A percentile compares a stretch with the other conserved stretches of the same genome.
These are phyloP conservation scores for Sinodicranocentrus sp. DNA, from an alignment of 2,888 invertebrate species.

Conservation along the genomic window DNA sequence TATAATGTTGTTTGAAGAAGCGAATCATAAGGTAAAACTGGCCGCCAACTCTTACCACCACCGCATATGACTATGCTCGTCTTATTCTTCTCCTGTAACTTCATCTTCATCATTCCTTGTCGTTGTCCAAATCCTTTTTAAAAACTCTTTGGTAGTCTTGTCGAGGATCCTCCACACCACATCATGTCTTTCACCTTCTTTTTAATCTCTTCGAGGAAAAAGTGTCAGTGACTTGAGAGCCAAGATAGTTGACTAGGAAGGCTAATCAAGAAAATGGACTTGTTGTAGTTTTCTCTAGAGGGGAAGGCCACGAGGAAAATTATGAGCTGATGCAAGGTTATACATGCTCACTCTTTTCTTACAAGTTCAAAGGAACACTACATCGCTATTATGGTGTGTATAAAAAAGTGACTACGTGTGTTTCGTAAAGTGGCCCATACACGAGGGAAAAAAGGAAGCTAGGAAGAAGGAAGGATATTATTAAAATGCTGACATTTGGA, in stretches of 20 bases:
- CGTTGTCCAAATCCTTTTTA: constrained; percentile 40
- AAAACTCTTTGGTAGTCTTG: too few relatives aligned
- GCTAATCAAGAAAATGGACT: constrained; percentile 49
- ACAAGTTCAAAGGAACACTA: constrained; percentile 18
- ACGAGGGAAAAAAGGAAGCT: constrained; percentile 10
- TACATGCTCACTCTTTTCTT: background rate
- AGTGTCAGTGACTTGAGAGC: constrained; percentile 53
- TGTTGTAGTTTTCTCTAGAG: constrained; percentile 3
- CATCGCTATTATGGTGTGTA: background rate
- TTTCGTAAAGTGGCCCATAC: background rate
- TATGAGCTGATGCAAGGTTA: constrained; percentile 23
- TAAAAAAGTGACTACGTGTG: background rate
- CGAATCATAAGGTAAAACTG: constrained; percentile 17
- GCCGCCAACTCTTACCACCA: constrained; percentile 24
- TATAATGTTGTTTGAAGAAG: constrained; percentile 24
- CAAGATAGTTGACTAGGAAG: constrained; percentile 9
- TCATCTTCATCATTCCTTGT: constrained; percentile 31
- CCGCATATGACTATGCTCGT: constrained; percentile 17
- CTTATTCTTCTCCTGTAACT: constrained; percentile 35
- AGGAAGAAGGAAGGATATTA: constrained; percentile 9
- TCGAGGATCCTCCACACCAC: constrained; percentile 18
- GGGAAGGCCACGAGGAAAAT: constrained; percentile 49
- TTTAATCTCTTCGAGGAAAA: constrained; percentile 49
- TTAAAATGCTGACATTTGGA: constrained; percentile 62
- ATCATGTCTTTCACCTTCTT: constrained; percentile 53